Base-by-base conservation (phyloP, 2,888 invertebrate genomes). In the Malachius bipustulatus region DNA sequence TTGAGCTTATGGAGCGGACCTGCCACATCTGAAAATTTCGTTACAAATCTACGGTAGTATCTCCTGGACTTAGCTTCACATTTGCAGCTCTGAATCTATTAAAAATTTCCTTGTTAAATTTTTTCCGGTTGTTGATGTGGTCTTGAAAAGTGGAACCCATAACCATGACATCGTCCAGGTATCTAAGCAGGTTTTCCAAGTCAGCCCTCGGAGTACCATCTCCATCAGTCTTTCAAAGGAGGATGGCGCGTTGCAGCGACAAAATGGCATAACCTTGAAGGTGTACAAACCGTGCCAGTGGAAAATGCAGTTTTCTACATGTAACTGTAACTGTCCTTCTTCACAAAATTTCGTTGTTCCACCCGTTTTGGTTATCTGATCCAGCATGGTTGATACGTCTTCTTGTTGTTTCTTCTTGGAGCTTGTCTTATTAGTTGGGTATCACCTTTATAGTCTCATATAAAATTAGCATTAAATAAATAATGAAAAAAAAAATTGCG, bases 21-120 rank as follows among this genome's bases (percentile, higher is more conserved):
- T n/a, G 24, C 24, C 6, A 19, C n/a, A 19, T 19, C 24, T 8
- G 24, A 6, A 19, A 19, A 19, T 19, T n/a, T n/a, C 24, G 6
- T 19, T 19, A 19, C 24, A 19, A 19, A 19, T 8, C 24, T 8
- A n/a, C 24, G 24, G n/a, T n/a, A 19, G n/a, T 19, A 19, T 19
- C 6, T n/a, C n/a, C n/a, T n/a, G 24, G 24, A 19, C n/a, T 19
- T 19, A 19, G n/a, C n/a, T 19, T n/a, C 24, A 19, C 6, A 19
- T 19, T 19, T 6, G 24, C 24, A 8, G 6, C n/a, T n/a, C n/a
- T 19, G 6, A 19, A n/a, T 19, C n/a, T 19, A 6, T 19, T 6
- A 19, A 19, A 19, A 8, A 19, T n/a, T 19, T 19, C 6, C n/a
- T 19, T n/a, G 24, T 8, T n/a, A 19, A n/a, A n/a, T n/a, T n/a